Evolutionary conservation across 2,888 invertebrate species (phyloP), one percentile per base, ranked within the genome.

Genomic region (Lottia gigantea): DNA sequence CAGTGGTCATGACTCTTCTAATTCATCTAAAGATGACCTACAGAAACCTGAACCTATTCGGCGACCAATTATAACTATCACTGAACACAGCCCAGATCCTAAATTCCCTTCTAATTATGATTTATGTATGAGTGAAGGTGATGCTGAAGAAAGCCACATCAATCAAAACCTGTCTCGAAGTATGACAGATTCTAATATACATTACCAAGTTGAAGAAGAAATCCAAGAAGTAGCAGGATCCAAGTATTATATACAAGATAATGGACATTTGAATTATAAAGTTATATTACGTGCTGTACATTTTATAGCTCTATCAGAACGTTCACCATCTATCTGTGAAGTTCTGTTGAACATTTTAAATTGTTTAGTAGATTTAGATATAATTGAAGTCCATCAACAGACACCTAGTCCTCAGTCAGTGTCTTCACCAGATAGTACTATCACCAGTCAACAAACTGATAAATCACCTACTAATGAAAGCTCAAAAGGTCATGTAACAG

Each of bases 11-110:
- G 81, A 82, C 23, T 81, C 83, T 2, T 80, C 83, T 0, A 71
- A 75, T 15, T 80, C 82, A 0, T 82, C 84, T 8, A 83, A 83
- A 69, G 75, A 71, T 46, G 80, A 74, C 62, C 74, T 68, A 16
- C 75, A 68, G 19, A 69, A 74, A 16, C 63, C 69, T n/a, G 78
- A 77, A 12, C 70, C 73, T 16, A 68, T 71, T 15, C 74, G 74
- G n/a, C 80, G 80, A 70, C 98, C 98, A 0, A 97, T 97, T 68
- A 98, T 98, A 72, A 97, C 97, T 0, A 96, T 98, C 12, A 98
- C 98, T 0, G 96, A 97, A 86, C 97, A 97, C 85, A 96, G 96
- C 0, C 97, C 97, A 0, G 87, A 87, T 40, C 95, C 95, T 0
- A 73, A 71, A 64, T 70, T 46, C 49, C 19, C 67, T 3, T 74